Base-by-base conservation (phyloP, 2,113 vertebrate genomes). In the Mixornis gularis region DNA sequence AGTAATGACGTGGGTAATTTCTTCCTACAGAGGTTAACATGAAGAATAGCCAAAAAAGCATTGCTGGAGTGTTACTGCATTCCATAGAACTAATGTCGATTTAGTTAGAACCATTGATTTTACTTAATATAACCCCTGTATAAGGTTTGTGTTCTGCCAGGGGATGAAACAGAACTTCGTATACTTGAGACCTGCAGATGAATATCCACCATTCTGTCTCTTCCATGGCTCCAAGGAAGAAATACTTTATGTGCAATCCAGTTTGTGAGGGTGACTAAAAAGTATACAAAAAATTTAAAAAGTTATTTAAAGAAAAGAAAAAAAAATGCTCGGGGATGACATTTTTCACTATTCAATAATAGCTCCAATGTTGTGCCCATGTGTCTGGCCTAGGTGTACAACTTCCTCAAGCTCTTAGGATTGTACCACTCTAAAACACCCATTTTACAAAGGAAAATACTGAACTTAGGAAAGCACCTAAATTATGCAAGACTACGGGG, bases 61-160 rank as follows among this genome's bases (percentile, higher is more conserved):
- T 30, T 38, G 17, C 26, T 56, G 27, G 9, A 71, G 6, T 32
- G 13, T 17, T 83, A 63, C n/a, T 87, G 49, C 17, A 58, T 64
- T 60, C 16, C 6, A 4, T 11, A 91, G 71, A 70, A 27, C 22
- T 72, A 65, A 85, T 30, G 4, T 2, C 85, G 15, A 13, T 72
- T 86, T 87, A 69, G 53, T 89, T 71, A 81, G 53, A 84, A 68
- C 18, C 72, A 56, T 2, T 85, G 73, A 55, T 91, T 92, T 87
- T 91, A 87, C 34, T 64, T 53, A 69, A 49, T 53, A 32, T 41
- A 72, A 38, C 5, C 38, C 12, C 32, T 40, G 4, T 25, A n/a
- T 46, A 59, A 63, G 3, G 2, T 79, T 85, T 87, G 17, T 51
- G 4, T 82, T 85, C 59, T 87, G 26, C 26, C 38, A 87, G 26